Evolutionary conservation across 53 echinoderm and acorn worm species (phyloP), one percentile per base, ranked within the genome.

Genomic region (Stichopus horrens): DNA sequence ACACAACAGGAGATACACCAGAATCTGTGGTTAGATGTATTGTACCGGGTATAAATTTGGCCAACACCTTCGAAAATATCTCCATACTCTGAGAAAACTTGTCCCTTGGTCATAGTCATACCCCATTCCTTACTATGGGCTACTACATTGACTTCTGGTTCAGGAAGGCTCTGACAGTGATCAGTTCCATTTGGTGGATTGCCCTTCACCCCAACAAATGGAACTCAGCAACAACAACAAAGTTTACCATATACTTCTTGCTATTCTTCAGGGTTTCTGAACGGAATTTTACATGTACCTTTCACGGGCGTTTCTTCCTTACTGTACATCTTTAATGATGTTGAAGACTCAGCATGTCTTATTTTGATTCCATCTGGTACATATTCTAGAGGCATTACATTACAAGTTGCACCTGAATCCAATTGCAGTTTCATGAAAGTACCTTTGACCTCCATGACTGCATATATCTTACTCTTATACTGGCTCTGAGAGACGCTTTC

Each of bases 21-120:
- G 58, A 8, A 52, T 94, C 90, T 8, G 83, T 75, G n/a, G 77
- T 55, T 19, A 94, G 67, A 65, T 92, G 86, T 4, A 92, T 83
- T 55, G 16, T 86, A 16, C 92, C 90, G 2, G 88, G 89, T 83
- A n/a, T n/a, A n/a, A n/a, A 92, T 92, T 54, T 78, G 86, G 21
- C 92, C 92, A 5, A 92, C 55, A 13, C 92, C 90, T 13, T 86
- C 23, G 23, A 92, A 94, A 7, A 94, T 92, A 89, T 93, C 91
- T 73, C 53, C 23, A 63, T 76, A 89, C 8, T 68, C 83, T 6
- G 16, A 22, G 19, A 88, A 55, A 57, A 75, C 19, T 14, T 83
- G 66, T 65, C 37, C 14, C n/a, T 76, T 74, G 7, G 8, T n/a
- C 58, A 73, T 37, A 37, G 37, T 19, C 59, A 55, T 84, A 18